Evolutionary conservation across 2,797 vertebrate species (phyloP), one percentile per base, ranked within the genome.

Genomic region (Emys orbicularis): DNA sequence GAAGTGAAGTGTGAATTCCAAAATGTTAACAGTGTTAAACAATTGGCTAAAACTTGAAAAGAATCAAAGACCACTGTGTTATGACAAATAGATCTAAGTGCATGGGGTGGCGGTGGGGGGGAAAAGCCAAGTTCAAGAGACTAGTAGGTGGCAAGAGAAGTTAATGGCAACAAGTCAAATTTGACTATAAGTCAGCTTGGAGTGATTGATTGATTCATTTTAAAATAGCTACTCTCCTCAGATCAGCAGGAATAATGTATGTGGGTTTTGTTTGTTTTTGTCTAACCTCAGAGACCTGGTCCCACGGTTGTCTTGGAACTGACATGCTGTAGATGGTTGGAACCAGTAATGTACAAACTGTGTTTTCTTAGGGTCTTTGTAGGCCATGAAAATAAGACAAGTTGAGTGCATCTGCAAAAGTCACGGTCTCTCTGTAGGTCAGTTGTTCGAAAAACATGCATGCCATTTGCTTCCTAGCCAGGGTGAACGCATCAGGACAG

Each of bases 11-110:
- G 95, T 92, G 94, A 94, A 94, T 94, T 96, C 56, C 91, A 83
- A 93, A 97, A 94, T 86, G 90, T 90, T 96, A 81, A 93, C 97
- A 96, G 85, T 81, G 84, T 92, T 91, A 86, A 97, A 96, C 76
- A 92, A 81, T 54, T 83, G 82, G 34, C 86, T 92, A 93, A 95
- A 90, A 83, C 79, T 83, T 79, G 59, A 89, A 94, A 92, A 84
- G 84, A 93, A 90, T 84, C 84, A 86, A 3, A 93, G 59, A 81
- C 21, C 31, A 81, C 47, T 56, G 13, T 96, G 86, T 80, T 94
- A 81, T n/a, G 84, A 93, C 53, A 94, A 84, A 87, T 80, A 83
- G 52, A 87, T 80, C 44, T 90, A 59, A 88, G 47, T 47, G 25
- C 49, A 79, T 23, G 44, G 3, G 4, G 25, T 47, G 79, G 65